phyloP scores from a whole-genome alignment of 2,888 invertebrate species.

The Yponomeuta cagnagella region DNA sequence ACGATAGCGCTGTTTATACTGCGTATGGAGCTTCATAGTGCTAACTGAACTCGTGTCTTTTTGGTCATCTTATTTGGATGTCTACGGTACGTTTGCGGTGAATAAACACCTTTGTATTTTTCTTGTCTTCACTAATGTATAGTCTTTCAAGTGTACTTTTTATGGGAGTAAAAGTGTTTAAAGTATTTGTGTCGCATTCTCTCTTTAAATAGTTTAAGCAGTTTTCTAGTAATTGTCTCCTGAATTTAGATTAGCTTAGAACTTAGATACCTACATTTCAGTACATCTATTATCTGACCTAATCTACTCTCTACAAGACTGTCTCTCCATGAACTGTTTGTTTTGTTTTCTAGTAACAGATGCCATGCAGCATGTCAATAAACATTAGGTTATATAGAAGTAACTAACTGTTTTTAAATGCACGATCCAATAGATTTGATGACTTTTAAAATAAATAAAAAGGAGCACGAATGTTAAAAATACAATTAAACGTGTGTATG shows the following conservation, averaged over 20 bases:
- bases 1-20: too few species aligned
- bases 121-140: slow-evolving; percentile 53
- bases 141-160: not conserved
- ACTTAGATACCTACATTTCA: slow-evolving; percentile 34
- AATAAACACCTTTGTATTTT: slow-evolving; percentile 42
- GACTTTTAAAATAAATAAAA: not conserved
- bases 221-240: slow-evolving; percentile 6
- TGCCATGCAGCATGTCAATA: slow-evolving; percentile 57
- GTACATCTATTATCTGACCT: not conserved
- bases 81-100: slow-evolving; percentile 48
- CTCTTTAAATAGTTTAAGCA: not conserved
- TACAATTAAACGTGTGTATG: not conserved
- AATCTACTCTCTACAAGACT: slow-evolving; percentile 13
- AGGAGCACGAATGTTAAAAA: slow-evolving; percentile 10
- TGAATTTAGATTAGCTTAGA: slow-evolving; percentile 42
- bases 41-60: not conserved
- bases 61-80: not conserved
- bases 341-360: slow-evolving; percentile 47
- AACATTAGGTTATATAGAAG: slow-evolving; percentile 50
- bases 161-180: slow-evolving; percentile 1
- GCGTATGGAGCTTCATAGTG: too few species aligned
- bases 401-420: slow-evolving; percentile 26
- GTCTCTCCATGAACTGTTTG: slow-evolving; percentile 26
- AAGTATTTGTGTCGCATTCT: slow-evolving; percentile 1
- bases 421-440: slow-evolving; percentile 5